phyloP scores from a whole-genome alignment of 2,113 vertebrate genomes.

The Prunella fulvescens region DNA sequence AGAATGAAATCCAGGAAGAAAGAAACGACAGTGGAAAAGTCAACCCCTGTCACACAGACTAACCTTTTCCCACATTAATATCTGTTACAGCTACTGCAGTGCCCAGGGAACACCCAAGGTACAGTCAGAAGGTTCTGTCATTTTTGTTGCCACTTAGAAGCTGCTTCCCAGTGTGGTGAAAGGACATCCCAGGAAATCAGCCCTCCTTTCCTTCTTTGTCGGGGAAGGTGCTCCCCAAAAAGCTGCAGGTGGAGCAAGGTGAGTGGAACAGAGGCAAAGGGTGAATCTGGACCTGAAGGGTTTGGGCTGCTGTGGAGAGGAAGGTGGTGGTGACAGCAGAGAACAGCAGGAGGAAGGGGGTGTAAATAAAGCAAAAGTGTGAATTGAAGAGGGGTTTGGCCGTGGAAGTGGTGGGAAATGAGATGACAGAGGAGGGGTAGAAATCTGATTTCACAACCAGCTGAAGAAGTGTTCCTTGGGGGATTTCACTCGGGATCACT shows the following conservation, averaged over 20 bases:
- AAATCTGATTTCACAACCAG: neutral
- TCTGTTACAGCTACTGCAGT: neutral
- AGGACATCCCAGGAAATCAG: neutral
- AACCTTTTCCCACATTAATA: neutral
- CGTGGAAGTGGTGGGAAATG: neutral
- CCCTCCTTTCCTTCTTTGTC: neutral
- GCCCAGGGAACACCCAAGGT: neutral
- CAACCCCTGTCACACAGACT: neutral
- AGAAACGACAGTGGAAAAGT: neutral
- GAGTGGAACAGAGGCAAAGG: neutral
- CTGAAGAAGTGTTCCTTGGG: neutral
- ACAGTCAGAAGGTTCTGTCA: neutral
- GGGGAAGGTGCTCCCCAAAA: neutral
- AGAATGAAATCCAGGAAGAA: neutral
- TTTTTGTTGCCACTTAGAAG: neutral
- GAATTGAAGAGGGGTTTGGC: neutral
- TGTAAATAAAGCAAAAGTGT: neutral
- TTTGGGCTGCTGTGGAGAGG: neutral
- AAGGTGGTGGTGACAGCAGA: neutral
- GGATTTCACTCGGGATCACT: neutral
- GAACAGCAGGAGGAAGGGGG: neutral
- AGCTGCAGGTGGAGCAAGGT: neutral
- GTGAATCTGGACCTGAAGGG: neutral
- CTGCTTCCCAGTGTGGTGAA: neutral
- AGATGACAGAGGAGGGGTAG: neutral